These are phyloP conservation scores for Cydia amplana DNA, from an alignment of 1,140 invertebrate species.

Conservation along the genomic window DNA sequence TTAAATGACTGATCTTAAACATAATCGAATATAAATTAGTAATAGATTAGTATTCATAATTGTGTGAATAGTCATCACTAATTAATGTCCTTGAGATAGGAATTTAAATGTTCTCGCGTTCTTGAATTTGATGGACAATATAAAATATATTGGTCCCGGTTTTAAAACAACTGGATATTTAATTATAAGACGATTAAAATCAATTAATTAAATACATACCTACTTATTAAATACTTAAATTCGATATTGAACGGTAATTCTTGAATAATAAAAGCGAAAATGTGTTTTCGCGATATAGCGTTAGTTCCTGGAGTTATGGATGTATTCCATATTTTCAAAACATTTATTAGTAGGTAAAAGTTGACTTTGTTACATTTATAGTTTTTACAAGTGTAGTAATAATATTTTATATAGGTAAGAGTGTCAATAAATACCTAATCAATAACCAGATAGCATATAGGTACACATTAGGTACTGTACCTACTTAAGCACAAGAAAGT, in stretches of 20 bases:
- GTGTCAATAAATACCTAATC: no score
- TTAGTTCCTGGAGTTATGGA: no score
- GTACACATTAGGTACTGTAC: neutral
- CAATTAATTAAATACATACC: conserved; percentile 38
- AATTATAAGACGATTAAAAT: neutral
- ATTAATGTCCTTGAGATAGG: conserved; percentile 20
- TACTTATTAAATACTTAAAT: neutral
- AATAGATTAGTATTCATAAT: conserved; percentile 31
- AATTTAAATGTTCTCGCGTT: conserved; percentile 20
- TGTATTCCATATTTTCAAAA: no score
- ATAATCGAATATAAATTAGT: conserved; percentile 27
- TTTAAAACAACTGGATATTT: neutral
- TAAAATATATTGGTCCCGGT: conserved; percentile 18
- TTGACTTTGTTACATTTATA: no score
- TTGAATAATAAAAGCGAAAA: no score
- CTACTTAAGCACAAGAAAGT: neutral
- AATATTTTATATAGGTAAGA: no score
- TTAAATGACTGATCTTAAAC: conserved; percentile 1
- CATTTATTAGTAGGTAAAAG: no score
- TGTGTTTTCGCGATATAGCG: no score
- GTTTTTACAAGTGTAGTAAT: no score
- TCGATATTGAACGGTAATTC: no score
- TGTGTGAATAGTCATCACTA: conserved; percentile 6
- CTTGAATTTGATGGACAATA: neutral
- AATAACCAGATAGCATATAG: neutral